Base-by-base conservation (phyloP, 2,113 vertebrate genomes). In the Trogon melanurus region DNA sequence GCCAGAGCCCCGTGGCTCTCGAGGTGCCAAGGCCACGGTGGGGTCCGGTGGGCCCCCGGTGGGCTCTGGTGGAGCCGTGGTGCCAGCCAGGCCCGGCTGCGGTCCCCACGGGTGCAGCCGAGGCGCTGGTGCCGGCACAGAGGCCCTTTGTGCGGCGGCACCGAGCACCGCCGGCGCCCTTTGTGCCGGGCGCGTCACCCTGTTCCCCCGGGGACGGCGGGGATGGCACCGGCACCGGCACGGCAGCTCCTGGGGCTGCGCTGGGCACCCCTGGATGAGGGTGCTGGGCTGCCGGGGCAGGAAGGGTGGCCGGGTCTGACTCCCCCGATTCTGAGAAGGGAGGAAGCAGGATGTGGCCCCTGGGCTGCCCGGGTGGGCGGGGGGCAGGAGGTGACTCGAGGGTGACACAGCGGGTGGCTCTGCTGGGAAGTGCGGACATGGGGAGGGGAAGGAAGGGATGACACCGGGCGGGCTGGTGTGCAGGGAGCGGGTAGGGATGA, bases 361-460 rank as follows among this genome's bases (percentile, higher is more conserved):
- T 17, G 57, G 47, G 56, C 69, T 75, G 62, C 19, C 65, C 2
- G 6, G 30, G 26, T 2, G 22, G 76, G 90, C 23, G 65, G 47
- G 85, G 66, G 47, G 26, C 61, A 84, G 91, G 56, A 38, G 50
- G 75, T 90, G 92, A 86, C 88, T 71, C 27, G 10, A 10, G 25
- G 36, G 34, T 76, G 85, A 73, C 21, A 88, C 79, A 60, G 44
- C 12, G 20, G 14, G 29, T 36, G 9, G 30, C 22, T 23, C 41
- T 88, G 79, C 79, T 57, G 85, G 85, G 91, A 83, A 82, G 11
- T 7, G 32, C 6, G 56, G 83, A 56, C 70, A 62, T 2, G 5
- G 50, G 22, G 38, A n/a, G 53, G 48, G 72, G 53, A 45, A 36
- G 36, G 36, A 36, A 36, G 36, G 36, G 36, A 36, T 36, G 36